These are phyloP conservation scores for Galeopterus variegatus DNA, from an alignment of 2,113 vertebrate genomes.

Conservation along the genomic window DNA sequence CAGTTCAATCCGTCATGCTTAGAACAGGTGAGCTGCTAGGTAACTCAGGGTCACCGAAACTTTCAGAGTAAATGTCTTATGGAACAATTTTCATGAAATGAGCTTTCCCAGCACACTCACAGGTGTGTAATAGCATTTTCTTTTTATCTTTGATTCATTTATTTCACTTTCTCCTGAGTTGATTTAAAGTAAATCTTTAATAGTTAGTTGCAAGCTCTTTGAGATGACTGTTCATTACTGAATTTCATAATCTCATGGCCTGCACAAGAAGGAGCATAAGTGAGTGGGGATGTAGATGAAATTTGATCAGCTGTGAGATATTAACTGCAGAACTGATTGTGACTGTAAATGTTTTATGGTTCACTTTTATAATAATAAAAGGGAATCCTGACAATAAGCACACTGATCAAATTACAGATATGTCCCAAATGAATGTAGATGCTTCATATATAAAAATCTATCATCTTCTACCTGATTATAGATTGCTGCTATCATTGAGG, in stretches of 20 bases:
- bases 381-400: neutral
- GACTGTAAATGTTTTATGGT: slow-evolving; percentile 53
- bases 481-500: neutral
- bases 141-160: slow-evolving; percentile 80
- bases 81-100: slow-evolving; percentile 66
- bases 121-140: slow-evolving; percentile 54
- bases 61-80: slow-evolving; percentile 20
- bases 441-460: neutral
- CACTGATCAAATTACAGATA: neutral
- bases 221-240: slow-evolving; percentile 33
- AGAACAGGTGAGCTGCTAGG: neutral
- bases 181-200: slow-evolving; percentile 71
- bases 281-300: neutral
- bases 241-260: slow-evolving; percentile 47
- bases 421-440: neutral
- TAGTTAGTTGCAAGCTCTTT: slow-evolving; percentile 63
- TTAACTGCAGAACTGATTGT: neutral
- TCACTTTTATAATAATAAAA: slow-evolving; percentile 12
- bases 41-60: neutral
- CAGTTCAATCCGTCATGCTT: neutral
- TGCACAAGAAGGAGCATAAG: neutral
- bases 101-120: slow-evolving; percentile 20
- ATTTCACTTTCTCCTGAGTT: slow-evolving; percentile 64
- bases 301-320: neutral
- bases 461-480: neutral